These are phyloP conservation scores for Chromis chromis DNA, from an alignment of 2,797 vertebrate genomes.

Conservation along the genomic window DNA sequence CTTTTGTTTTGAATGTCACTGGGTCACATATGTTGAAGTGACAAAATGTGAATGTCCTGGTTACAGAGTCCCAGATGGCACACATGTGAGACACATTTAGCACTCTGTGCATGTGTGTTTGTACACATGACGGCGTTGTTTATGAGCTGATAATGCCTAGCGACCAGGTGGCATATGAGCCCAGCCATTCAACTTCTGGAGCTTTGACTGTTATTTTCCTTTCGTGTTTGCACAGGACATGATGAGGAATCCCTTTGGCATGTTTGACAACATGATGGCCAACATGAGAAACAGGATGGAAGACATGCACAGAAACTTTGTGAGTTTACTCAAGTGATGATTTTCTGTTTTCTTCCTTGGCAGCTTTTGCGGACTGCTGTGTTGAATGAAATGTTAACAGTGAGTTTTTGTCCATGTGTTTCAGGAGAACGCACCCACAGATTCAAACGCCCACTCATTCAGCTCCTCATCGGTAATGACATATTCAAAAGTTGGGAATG, in stretches of 20 bases:
- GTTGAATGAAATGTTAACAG: not conserved
- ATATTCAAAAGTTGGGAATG: conserved; percentile 91
- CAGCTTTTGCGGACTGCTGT: not conserved
- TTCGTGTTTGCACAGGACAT: conserved; percentile 65
- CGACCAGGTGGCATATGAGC: conserved; percentile 10
- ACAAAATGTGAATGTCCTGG: conserved; percentile 30
- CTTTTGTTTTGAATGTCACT: conserved; percentile 20
- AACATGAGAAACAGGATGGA: conserved; percentile 89
- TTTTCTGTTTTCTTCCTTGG: not conserved
- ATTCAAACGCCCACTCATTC: conserved; percentile 88
- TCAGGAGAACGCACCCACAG: conserved; percentile 86
- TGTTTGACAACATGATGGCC: conserved; percentile 89
- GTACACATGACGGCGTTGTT: conserved; percentile 34
- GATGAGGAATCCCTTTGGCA: conserved; percentile 83
- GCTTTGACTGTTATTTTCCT: conserved; percentile 14
- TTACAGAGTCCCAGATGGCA: conserved; percentile 9
- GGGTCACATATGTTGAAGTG: conserved; percentile 28
- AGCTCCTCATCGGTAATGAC: conserved; percentile 94
- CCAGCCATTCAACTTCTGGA: conserved; percentile 5
- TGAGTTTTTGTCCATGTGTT: conserved; percentile 10
- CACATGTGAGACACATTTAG: conserved; percentile 38
- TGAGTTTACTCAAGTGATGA: conserved; percentile 77
- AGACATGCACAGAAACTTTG: conserved; percentile 88
- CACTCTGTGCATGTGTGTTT: conserved; percentile 26
- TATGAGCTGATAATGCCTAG: conserved; percentile 49